Evolutionary conservation across 2,797 vertebrate genomes (phyloP), one percentile per base, ranked within the genome.

Genomic region (Echeneis naucrates): DNA sequence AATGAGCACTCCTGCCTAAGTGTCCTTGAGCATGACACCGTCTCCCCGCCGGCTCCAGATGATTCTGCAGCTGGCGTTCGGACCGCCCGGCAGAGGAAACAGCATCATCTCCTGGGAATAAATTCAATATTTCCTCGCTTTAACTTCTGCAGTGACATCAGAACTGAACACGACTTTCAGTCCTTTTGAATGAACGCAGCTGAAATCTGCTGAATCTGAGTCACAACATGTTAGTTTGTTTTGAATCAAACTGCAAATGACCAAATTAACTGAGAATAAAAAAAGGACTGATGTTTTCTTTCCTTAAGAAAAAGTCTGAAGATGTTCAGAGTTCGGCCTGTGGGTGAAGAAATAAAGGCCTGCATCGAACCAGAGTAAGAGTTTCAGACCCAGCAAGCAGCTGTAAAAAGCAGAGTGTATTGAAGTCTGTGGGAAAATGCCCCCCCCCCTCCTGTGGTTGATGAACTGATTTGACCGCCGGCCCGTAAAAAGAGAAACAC

Each of bases 11-110:
- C 19, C 42, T n/a, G 42, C 19, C n/a, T 17, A 48, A 65, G 50
- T 55, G 59, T 71, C 51, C 70, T 54, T 47, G 57, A 70, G 48
- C 56, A 19, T 2, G 40, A 48, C 35, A 72, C 52, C 1, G 68
- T 63, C 44, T 32, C 33, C 47, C 47, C 4, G 3, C 32, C 21
- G 12, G 19, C 35, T 32, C 11, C 47, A 60, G 45, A 50, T 38
- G 54, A 33, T 21, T 27, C 55, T 59, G 55, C 50, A 40, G 33
- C 64, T 40, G 54, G 27, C 19, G 42, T 23, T 2, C 11, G 23
- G 14, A 27, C 16, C 5, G 1, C 67, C 37, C 2, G 27, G 26
- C 16, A 21, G 12, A 32, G 32, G 21, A 54, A 55, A 55, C 27
- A 3, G 9, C 24, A n/a, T 27, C 42, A 19, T 61, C 52, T 32